A percentile compares a stretch with the other conserved stretches of the same genome.
Evolutionary conservation across 2,888 invertebrate species (phyloP).

Genomic region (Nowickia ferox): DNA sequence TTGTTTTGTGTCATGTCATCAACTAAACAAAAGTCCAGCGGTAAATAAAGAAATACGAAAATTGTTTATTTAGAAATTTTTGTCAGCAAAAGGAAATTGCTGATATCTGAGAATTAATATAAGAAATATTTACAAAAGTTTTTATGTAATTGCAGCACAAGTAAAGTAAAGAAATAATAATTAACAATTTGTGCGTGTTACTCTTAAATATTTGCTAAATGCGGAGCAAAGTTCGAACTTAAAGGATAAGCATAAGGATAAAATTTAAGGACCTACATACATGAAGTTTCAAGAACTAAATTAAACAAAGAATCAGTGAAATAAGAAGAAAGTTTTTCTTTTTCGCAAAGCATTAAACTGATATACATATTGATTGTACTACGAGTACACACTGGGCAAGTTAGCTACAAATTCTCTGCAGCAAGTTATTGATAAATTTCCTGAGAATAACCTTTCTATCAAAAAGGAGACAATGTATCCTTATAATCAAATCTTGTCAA

Average conservation of each 20-base stretch:
- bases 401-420: neutral
- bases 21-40: constrained; percentile 16
- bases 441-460: neutral
- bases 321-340: too few relatives aligned
- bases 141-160: constrained; percentile 13
- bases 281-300: too few relatives aligned
- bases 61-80: constrained; percentile 20
- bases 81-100: constrained; percentile 22
- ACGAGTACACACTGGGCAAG: neutral
- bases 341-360: too few relatives aligned
- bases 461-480: neutral
- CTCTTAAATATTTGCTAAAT: neutral
- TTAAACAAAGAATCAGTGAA: too few relatives aligned
- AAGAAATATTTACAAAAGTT: constrained; percentile 18
- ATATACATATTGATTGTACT: neutral
- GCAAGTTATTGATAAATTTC: constrained; percentile 3
- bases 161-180: constrained; percentile 7
- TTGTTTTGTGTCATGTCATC: constrained; percentile 40
- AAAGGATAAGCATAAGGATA: too few relatives aligned
- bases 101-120: constrained; percentile 3
- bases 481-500: too few relatives aligned
- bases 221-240: neutral
- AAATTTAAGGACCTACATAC: too few relatives aligned
- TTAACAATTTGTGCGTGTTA: constrained; percentile 12
- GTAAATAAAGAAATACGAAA: constrained; percentile 33